phyloP scores from a whole-genome alignment of 2,113 vertebrate genomes.

The Dendropsophus ebraccatus region DNA sequence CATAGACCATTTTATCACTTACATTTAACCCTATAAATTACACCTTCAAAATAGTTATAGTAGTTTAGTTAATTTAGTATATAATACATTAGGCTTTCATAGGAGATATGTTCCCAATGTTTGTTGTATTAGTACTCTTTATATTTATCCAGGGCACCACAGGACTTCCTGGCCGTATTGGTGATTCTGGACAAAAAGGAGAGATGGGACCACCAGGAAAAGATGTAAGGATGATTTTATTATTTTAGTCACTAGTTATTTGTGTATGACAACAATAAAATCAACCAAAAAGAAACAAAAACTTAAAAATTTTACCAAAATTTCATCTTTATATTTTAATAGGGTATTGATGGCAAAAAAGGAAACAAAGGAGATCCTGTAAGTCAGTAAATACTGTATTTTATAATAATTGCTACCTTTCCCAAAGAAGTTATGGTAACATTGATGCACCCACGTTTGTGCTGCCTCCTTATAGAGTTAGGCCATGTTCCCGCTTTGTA shows the following conservation, averaged over 20 bases:
- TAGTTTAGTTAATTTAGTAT: not conserved
- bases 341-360: conserved; percentile 77
- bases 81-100: not conserved
- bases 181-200: conserved; percentile 80
- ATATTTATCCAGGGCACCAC: conserved; percentile 74
- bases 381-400: conserved; percentile 63
- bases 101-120: not conserved
- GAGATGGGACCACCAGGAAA: conserved; percentile 74
- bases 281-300: not conserved
- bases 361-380: conserved; percentile 81
- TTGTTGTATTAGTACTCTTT: not conserved
- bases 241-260: not conserved
- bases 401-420: not conserved
- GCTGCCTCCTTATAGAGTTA: not conserved
- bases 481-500: too few relatives aligned
- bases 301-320: not conserved
- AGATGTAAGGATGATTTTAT: conserved; percentile 62
- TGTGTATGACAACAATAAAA: not conserved
- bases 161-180: conserved; percentile 81
- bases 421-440: not conserved
- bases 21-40: not conserved
- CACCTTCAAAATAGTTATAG: not conserved
- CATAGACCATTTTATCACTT: not conserved
- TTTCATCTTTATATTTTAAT: not conserved
- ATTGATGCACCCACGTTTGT: not conserved